Evolutionary conservation across 92 coral and sea anemone species (phyloP).

Genomic region (Metridium senile): DNA sequence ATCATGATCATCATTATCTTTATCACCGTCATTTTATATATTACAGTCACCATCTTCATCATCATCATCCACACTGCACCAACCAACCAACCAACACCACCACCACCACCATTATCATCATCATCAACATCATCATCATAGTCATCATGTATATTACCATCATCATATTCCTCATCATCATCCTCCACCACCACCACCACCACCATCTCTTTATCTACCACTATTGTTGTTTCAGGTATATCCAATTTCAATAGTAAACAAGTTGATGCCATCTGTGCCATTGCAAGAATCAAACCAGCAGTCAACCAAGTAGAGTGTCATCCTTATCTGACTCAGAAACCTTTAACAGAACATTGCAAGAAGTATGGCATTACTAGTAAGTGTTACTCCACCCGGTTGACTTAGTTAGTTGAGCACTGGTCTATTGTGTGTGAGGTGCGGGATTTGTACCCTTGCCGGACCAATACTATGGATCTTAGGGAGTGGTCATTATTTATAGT

Average conservation of each 20-base stretch:
- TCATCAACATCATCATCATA: neutral
- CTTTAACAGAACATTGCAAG: constrained; percentile 74
- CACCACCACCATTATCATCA: no score
- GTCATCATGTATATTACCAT: no score
- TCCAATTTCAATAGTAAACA: constrained; percentile 90
- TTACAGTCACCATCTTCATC: neutral
- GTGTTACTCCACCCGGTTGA: no score
- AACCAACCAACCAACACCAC: neutral
- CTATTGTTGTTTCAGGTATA: constrained; percentile 59
- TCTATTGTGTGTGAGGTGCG: no score
- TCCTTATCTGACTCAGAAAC: constrained; percentile 81
- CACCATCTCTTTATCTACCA: no score
- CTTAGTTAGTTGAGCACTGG: no score
- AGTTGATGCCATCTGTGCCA: constrained; percentile 78
- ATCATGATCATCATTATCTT: neutral
- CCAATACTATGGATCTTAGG: no score
- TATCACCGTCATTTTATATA: no score
- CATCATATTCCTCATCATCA: neutral
- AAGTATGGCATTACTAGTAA: constrained; percentile 56
- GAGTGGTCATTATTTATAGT: no score
- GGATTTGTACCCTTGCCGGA: no score
- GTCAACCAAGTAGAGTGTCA: constrained; percentile 88
- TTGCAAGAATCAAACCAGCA: constrained; percentile 75
- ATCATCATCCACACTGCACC: neutral
- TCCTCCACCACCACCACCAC: neutral